These are phyloP conservation scores for Aurelia sp. DNA, from an alignment of 30 jellyfish, hydroid and myxozoan species.

Conservation along the genomic window DNA sequence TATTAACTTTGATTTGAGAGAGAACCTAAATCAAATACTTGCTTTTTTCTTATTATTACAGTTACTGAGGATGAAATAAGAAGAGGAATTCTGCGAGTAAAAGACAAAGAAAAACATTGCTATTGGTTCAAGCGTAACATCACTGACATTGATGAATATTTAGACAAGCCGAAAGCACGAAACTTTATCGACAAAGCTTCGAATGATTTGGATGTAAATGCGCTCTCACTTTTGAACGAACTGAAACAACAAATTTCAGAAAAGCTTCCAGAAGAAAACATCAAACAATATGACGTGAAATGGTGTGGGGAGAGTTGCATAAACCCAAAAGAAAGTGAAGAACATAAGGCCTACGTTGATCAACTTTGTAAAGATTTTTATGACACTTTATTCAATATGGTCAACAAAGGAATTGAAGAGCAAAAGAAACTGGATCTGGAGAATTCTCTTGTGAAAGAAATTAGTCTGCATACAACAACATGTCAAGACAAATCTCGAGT, in stretches of 20 bases:
- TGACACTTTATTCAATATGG: conserved; percentile 62
- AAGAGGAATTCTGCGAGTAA: conserved; percentile 78
- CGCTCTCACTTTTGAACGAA: conserved; percentile 57
- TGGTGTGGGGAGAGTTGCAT: conserved; percentile 84
- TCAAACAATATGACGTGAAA: conserved; percentile 58
- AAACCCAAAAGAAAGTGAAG: conserved; percentile 48
- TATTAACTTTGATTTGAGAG: no score
- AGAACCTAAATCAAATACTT: no score
- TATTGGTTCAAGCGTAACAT: conserved; percentile 88
- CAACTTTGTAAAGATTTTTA: conserved; percentile 77
- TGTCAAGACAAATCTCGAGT: conserved; percentile 83
- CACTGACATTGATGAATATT: conserved; percentile 55
- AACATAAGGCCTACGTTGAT: conserved; percentile 60
- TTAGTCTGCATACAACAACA: conserved; percentile 76
- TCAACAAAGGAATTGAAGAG: conserved; percentile 84
- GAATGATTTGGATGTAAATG: conserved; percentile 70
- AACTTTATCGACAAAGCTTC: conserved; percentile 77
- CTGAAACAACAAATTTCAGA: conserved; percentile 46
- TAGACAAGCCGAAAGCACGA: conserved; percentile 63
- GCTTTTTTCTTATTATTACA: not conserved
- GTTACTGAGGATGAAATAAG: conserved; percentile 91
- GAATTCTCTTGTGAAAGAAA: conserved; percentile 77
- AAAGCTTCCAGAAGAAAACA: conserved; percentile 43
- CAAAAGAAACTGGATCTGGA: conserved; percentile 59
- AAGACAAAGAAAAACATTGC: conserved; percentile 71